Base-by-base conservation (phyloP, 2,888 invertebrate genomes). In the Andrena bicolor region DNA sequence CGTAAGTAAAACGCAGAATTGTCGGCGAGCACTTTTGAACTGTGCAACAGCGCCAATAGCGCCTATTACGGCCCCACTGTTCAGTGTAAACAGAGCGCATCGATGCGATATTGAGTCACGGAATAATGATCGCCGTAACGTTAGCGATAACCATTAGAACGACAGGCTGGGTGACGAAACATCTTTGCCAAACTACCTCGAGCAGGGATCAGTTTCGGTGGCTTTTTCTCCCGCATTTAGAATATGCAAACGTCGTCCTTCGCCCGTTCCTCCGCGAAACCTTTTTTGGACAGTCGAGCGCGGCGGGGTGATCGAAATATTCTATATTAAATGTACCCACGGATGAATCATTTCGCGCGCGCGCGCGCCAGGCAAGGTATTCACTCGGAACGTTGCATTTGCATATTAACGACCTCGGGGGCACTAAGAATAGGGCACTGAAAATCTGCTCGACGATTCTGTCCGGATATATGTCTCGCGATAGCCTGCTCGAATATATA, bases 31-130 rank as follows among this genome's bases (percentile, higher is more conserved):
- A 53, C 23, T 70, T 70, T 73, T 66, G 56, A 82, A 30, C 64
- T 23, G 56, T 41, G 82, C 73, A 76, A 76, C 64, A 64, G n/a
- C 68, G 20, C 70, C 68, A 72, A 80, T 78, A 66, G 56, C 51
- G 26, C 49, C 85, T 63, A 63, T 85, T 81, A 74, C 51, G 8
- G 51, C 23, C 23, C 70, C 64, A 64, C 69, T 86, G 65, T 86
- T 58, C 23, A 23, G 60, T 79, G 76, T 60, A 86, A 86, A 84
- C 83, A 86, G 86, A 86, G 84, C 86, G 78, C 75, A 84, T 86
- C 86, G 84, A 65, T 41, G 64, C 65, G n/a, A 51, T 58, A 76
- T 84, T 70, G 86, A 81, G 71, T 79, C 71, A 72, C 20, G 26
- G 73, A 53, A 61, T 83, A 82, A 81, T 26, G 76, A 81, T 81